These are phyloP conservation scores for Baryphthengus martii DNA, from an alignment of 2,113 vertebrate genomes.

Conservation along the genomic window DNA sequence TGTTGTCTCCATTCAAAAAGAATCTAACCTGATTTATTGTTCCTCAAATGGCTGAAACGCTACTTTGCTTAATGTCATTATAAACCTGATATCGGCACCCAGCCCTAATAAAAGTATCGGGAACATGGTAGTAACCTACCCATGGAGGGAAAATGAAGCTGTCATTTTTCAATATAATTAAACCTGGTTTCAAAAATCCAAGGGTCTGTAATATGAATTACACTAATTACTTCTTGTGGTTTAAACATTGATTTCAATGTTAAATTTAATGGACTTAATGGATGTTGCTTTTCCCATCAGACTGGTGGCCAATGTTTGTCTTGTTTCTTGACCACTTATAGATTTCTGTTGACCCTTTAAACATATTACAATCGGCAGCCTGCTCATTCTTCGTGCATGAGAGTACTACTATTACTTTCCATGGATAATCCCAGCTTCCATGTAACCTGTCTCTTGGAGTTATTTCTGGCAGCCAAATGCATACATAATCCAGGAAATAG, in stretches of 20 bases:
- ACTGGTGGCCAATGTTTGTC: slow-evolving; percentile 81
- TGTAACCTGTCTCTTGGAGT: slow-evolving; percentile 19
- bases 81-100: slow-evolving; percentile 57
- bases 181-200: slow-evolving; percentile 75
- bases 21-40: slow-evolving; percentile 67
- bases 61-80: slow-evolving; percentile 67
- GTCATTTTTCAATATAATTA: slow-evolving; percentile 80
- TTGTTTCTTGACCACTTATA: slow-evolving; percentile 86
- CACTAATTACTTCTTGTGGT: slow-evolving; percentile 85
- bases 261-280: slow-evolving; percentile 97
- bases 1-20: slow-evolving; percentile 60
- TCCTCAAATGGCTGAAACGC: slow-evolving; percentile 62
- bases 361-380: slow-evolving; percentile 79
- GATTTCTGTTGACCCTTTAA: slow-evolving; percentile 81
- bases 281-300: slow-evolving; percentile 85
- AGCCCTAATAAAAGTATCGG: slow-evolving; percentile 63
- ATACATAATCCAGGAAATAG: slow-evolving; percentile 15
- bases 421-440: slow-evolving; percentile 41
- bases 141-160: slow-evolving; percentile 71
- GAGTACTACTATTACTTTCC: slow-evolving; percentile 43
- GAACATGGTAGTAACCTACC: slow-evolving; percentile 56
- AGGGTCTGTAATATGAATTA: slow-evolving; percentile 79
- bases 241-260: slow-evolving; percentile 91
- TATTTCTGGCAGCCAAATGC: slow-evolving; percentile 56
- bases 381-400: slow-evolving; percentile 75